Percentiles rank a stretch among this genome's conserved stretches.
phyloP scores from a whole-genome alignment of 2,113 vertebrate species.

The Tupaia tana region DNA sequence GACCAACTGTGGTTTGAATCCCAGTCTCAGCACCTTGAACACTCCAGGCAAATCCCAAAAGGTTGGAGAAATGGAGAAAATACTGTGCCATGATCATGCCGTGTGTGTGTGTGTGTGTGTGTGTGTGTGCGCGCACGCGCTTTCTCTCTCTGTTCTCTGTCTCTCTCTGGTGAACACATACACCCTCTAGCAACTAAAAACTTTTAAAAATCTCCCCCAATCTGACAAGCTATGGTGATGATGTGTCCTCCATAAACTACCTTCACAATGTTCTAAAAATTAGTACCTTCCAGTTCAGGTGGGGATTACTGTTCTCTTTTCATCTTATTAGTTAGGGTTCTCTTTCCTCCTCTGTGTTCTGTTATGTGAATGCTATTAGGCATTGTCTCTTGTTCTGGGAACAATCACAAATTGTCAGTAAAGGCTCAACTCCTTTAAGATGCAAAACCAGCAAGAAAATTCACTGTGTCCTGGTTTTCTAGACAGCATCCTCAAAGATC shows the following conservation, averaged over 20 bases:
- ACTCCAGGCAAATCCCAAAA: too few relatives aligned
- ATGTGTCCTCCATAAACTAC: too few relatives aligned
- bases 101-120: too few relatives aligned
- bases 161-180: too few relatives aligned
- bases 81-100: too few relatives aligned
- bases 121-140: too few relatives aligned
- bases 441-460: slow-evolving; percentile 57
- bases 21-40: too few relatives aligned
- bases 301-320: too few relatives aligned
- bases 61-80: too few relatives aligned
- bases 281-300: background rate
- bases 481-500: background rate
- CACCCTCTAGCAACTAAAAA: too few relatives aligned
- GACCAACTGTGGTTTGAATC: too few relatives aligned
- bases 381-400: background rate
- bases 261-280: background rate
- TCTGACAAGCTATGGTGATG: background rate
- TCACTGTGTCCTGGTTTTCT: background rate
- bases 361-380: rapidly evolving
- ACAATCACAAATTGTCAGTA: background rate
- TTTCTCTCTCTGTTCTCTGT: too few relatives aligned
- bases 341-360: background rate
- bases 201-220: background rate
- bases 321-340: background rate
- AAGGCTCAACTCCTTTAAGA: background rate